Evolutionary conservation across 2,888 invertebrate genomes (phyloP).

Genomic region (Hydriomena furcata): DNA sequence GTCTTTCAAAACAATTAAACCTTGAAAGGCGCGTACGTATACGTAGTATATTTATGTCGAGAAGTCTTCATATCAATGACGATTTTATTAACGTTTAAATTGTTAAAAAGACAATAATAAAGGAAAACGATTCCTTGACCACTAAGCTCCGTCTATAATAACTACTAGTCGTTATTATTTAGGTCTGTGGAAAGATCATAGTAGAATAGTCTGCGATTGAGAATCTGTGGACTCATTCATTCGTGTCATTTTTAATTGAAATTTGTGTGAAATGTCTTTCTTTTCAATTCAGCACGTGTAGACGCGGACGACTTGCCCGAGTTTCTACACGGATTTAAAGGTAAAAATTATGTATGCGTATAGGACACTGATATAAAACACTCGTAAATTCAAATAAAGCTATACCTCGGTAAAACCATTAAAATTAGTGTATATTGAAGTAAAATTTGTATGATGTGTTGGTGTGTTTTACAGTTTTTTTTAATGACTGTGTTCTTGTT

Average conservation of each 20-base stretch:
- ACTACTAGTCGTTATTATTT: too few species aligned
- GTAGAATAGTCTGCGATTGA: too few species aligned
- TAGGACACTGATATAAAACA: neutral
- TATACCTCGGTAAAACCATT: neutral
- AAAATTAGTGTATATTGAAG: neutral
- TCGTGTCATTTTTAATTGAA: conserved; percentile 26
- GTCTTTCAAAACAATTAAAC: too few species aligned
- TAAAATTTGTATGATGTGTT: conserved; percentile 1
- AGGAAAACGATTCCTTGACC: too few species aligned
- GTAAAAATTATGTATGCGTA: conserved; percentile 41
- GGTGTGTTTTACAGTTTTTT: conserved; percentile 22
- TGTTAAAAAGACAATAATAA: too few species aligned
- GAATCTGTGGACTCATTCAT: conserved; percentile 34
- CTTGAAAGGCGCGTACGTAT: too few species aligned
- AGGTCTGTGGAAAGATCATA: neutral
- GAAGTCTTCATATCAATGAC: too few species aligned
- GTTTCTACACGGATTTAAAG: conserved; percentile 57
- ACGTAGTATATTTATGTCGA: too few species aligned
- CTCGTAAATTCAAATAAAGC: neutral
- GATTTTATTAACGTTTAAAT: too few species aligned
- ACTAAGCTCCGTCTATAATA: too few species aligned
- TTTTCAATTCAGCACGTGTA: conserved; percentile 78
- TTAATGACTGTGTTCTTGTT: conserved; percentile 19
- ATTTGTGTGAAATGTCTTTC: conserved; percentile 56
- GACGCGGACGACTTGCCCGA: conserved; percentile 70